Conservation (phyloP, 2,797 vertebrate genomes). For the Heterohyrax brucei region DNA sequence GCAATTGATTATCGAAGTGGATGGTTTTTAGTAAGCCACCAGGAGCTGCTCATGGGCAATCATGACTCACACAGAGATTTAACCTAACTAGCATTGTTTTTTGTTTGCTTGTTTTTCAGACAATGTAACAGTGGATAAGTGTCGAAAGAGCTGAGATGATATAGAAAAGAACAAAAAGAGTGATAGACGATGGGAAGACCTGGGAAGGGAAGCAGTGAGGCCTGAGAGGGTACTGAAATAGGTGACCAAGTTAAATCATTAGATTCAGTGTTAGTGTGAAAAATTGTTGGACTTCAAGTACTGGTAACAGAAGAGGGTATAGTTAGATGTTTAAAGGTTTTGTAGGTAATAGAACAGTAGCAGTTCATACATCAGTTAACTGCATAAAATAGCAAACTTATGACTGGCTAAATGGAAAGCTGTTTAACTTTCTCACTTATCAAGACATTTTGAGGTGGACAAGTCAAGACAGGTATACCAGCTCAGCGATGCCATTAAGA, state of each 20-base stretch:
- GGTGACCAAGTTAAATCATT: neutral
- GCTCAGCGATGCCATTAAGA: neutral
- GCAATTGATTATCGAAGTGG: neutral
- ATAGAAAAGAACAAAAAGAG: neutral
- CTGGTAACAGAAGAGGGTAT: neutral
- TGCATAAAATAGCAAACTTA: neutral
- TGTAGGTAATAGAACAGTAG: neutral
- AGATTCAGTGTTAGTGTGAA: neutral
- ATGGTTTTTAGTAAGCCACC: neutral
- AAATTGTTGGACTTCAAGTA: neutral
- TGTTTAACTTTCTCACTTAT: neutral
- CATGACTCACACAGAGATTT: neutral
- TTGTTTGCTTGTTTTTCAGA: neutral
- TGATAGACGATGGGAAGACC: neutral
- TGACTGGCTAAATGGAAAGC: neutral
- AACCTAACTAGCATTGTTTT: neutral
- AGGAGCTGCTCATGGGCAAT: neutral
- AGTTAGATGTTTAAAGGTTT: constrained; percentile 4
- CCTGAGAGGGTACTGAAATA: neutral
- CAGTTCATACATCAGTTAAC: neutral
- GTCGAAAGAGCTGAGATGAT: neutral
- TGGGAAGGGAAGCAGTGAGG: neutral
- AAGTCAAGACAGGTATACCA: neutral
- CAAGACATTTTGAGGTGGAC: neutral
- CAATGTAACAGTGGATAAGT: neutral